Base-by-base conservation (phyloP, 2,113 vertebrate genomes). In the Gadus chalcogrammus region DNA sequence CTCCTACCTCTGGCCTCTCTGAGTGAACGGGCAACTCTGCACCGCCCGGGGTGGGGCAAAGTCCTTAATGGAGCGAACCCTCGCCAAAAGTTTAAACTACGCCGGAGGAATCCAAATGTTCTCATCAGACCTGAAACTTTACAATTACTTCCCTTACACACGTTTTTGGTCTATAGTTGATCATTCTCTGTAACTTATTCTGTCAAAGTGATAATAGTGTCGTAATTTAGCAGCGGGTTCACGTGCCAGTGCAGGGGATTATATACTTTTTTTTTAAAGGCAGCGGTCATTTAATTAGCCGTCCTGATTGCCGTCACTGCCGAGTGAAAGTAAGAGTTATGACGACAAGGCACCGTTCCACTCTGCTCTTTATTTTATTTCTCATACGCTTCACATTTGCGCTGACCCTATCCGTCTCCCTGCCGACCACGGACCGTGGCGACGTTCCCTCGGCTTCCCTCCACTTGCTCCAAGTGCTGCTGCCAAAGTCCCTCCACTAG, bases 21-120 rank as follows among this genome's bases (percentile, higher is more conserved):
- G 67, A 22, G 70, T 81, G 82, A 81, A 81, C 74, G 70, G 67
- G 59, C 61, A 72, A 77, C 61, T 80, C 79, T 76, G 71, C 76
- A 66, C 42, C 42, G 38, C 64, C 52, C 24, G 65, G 70, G 74
- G 38, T 22, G 71, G 71, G 80, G 69, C 76, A 9, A 9, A 79
- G 77, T 83, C 81, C 75, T 61, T 72, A 68, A 79, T 0, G 27
- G 67, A 69, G 64, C 75, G 64, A 65, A 80, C 82, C 80, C 78
- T 74, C 67, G 80, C 60, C 27, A 18, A 70, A 75, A 63, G 79
- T 81, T 82, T 75, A 84, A 58, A 71, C 62, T 48, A 13, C 2
- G 42, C 42, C 11, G 8, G 42, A 48, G 42, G 42, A 48, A 48
- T 22, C 31, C 15, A 58, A 65, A 58, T 72, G 48, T 61, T 56